Percentiles rank a stretch among this genome's conserved stretches.
Evolutionary conservation across 2,888 invertebrate species (phyloP).

Genomic region (Melanostoma scalare): DNA sequence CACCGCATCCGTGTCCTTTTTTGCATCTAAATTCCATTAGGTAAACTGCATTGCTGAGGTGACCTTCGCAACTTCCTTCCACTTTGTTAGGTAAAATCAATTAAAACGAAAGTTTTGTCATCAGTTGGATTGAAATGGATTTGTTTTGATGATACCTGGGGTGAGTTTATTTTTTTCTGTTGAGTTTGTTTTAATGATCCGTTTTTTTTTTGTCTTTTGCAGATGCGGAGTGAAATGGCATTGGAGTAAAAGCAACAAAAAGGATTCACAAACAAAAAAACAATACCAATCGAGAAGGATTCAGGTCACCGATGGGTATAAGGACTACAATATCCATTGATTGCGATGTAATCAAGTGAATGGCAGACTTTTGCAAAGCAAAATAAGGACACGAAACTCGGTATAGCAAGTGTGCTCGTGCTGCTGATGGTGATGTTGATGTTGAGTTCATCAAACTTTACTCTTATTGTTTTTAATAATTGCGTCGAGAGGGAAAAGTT

Average conservation of each 20-base stretch:
- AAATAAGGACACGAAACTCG: conserved; percentile 1
- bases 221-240: not conserved
- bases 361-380: conserved; percentile 31
- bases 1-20: not conserved
- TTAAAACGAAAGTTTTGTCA: conserved; percentile 56
- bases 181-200: conserved; percentile 62
- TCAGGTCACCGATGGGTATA: conserved; percentile 56
- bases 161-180: conserved; percentile 13
- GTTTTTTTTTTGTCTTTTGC: conserved; percentile 48
- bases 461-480: conserved; percentile 59
- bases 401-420: not conserved
- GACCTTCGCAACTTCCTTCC: conserved; percentile 21
- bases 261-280: conserved; percentile 32
- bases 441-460: conserved; percentile 50
- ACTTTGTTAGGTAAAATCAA: conserved; percentile 54
- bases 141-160: conserved; percentile 50
- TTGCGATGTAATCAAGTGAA: conserved; percentile 71
- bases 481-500: conserved; percentile 19
- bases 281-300: conserved; percentile 26
- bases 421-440: not conserved
- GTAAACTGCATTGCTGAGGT: conserved; percentile 54
- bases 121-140: conserved; percentile 54
- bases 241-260: conserved; percentile 7
- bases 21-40: conserved; percentile 40
- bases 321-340: conserved; percentile 68